Evolutionary conservation across 2,113 vertebrate genomes (phyloP), one percentile per base, ranked within the genome.

Genomic region (Tyto alba): DNA sequence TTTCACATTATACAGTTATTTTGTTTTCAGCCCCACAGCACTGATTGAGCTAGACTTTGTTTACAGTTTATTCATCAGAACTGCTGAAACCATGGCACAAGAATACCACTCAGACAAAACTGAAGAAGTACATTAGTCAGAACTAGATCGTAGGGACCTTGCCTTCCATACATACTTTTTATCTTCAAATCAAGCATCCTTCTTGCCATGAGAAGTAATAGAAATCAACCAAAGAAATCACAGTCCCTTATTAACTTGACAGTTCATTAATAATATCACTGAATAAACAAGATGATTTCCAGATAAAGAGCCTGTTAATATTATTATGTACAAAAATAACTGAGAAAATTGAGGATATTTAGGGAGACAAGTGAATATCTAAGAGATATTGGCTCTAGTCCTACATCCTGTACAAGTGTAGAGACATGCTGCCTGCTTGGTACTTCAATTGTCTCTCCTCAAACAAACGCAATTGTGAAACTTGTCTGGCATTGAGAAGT

Each of bases 51-150:
- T 79, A 94, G 83, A 59, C 17, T 52, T 89, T 94, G 73, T 91
- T 95, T 94, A 90, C 64, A 93, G 60, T 72, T 81, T 86, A 71
- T 93, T 95, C 67, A 67, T 40, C 67, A 80, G 47, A 85, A 62
- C 71, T 86, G 40, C n/a, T 86, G 75, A 67, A 96, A 81, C 14
- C 23, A 50, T 63, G 29, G 36, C 32, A 75, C 16, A 40, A 23
- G 62, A 82, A 71, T 71, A 89, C 7, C 2, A 3, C 48, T 68
- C 15, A 34, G 60, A n/a, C 17, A 78, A 67, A 88, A 55, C 13
- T 50, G 38, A 86, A 72, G n/a, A 41, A 69, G 6, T 27, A 11
- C 26, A 50, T 43, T 47, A 59, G 36, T 23, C n/a, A 91, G 71
- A 79, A 50, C 29, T 20, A 36, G 52, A 75, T 79, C 23, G 11